Conservation (phyloP, 2,888 invertebrate genomes). For the Meiosimyza platycephala region DNA sequence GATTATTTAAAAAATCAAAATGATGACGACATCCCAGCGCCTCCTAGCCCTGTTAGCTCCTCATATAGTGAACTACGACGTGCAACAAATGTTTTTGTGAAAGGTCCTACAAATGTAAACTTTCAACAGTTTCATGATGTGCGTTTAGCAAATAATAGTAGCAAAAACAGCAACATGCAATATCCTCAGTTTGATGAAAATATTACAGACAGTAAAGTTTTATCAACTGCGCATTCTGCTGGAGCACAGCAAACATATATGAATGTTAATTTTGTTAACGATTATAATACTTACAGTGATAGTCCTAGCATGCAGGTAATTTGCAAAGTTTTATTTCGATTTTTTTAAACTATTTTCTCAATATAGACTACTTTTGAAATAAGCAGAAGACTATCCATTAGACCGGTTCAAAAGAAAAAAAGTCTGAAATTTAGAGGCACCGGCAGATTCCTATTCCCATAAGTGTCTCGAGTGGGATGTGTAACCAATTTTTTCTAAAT, state of each 20-base stretch:
- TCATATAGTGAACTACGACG: conserved; percentile 88
- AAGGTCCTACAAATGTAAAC: conserved; percentile 1
- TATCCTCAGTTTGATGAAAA: conserved; percentile 18
- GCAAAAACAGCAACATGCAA: conserved; percentile 1
- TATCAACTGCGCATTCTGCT: neutral
- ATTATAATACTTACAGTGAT: conserved; percentile 56
- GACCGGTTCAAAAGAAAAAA: too few relatives aligned
- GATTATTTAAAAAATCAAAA: conserved; percentile 49
- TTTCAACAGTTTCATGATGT: conserved; percentile 28
- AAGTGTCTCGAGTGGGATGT: too few relatives aligned
- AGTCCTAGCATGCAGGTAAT: conserved; percentile 68
- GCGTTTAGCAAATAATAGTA: neutral
- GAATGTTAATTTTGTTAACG: conserved; percentile 47
- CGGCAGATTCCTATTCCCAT: too few relatives aligned
- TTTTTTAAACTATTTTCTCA: too few relatives aligned
- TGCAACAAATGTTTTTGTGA: conserved; percentile 77
- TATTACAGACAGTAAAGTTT: neutral
- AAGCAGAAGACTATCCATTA: too few relatives aligned
- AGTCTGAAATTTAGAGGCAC: too few relatives aligned
- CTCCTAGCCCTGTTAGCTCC: conserved; percentile 90
- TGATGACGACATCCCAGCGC: conserved; percentile 79
- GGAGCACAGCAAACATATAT: conserved; percentile 45
- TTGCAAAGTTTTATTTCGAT: neutral
- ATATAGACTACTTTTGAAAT: too few relatives aligned
- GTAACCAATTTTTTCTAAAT: too few relatives aligned